These are phyloP conservation scores for Hipparchia sbordonii DNA, from an alignment of 2,888 invertebrate species.

Conservation along the genomic window DNA sequence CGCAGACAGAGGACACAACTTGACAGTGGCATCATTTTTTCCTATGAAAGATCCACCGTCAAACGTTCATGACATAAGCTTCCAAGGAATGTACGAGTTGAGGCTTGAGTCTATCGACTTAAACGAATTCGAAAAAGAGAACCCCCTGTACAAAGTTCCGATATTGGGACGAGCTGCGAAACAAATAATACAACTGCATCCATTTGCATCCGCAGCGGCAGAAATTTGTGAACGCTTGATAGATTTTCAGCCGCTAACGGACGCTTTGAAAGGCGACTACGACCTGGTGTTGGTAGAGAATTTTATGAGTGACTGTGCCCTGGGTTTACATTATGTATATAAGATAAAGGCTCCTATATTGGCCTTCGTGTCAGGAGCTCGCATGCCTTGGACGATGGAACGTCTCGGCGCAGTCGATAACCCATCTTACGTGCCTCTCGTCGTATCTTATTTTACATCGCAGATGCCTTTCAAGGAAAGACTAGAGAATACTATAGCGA, in stretches of 20 bases:
- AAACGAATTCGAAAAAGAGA: conserved; percentile 52
- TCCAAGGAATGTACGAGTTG: conserved; percentile 64
- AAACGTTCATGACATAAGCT: conserved; percentile 70
- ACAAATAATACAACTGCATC: conserved; percentile 56
- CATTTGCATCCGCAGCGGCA: conserved; percentile 60
- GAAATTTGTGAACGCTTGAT: conserved; percentile 66
- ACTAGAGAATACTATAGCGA: conserved; percentile 62
- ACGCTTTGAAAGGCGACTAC: conserved; percentile 73
- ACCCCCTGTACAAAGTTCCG: conserved; percentile 49
- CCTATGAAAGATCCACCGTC: conserved; percentile 74
- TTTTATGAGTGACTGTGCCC: conserved; percentile 85
- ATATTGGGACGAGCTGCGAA: conserved; percentile 55
- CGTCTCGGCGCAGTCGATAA: conserved; percentile 75
- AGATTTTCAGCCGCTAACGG: conserved; percentile 62
- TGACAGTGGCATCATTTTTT: conserved; percentile 84
- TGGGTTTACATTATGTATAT: conserved; percentile 83
- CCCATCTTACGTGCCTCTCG: conserved; percentile 79
- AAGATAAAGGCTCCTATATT: conserved; percentile 80
- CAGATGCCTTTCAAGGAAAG: conserved; percentile 80
- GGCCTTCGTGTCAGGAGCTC: conserved; percentile 78
- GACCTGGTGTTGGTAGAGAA: conserved; percentile 85
- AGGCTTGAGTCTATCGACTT: conserved; percentile 67
- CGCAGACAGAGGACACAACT: conserved; percentile 82
- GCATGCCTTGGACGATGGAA: conserved; percentile 82
- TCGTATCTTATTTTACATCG: conserved; percentile 73